These are phyloP conservation scores for Epinephelus malabaricus DNA, from an alignment of 2,797 vertebrate species.

Conservation along the genomic window DNA sequence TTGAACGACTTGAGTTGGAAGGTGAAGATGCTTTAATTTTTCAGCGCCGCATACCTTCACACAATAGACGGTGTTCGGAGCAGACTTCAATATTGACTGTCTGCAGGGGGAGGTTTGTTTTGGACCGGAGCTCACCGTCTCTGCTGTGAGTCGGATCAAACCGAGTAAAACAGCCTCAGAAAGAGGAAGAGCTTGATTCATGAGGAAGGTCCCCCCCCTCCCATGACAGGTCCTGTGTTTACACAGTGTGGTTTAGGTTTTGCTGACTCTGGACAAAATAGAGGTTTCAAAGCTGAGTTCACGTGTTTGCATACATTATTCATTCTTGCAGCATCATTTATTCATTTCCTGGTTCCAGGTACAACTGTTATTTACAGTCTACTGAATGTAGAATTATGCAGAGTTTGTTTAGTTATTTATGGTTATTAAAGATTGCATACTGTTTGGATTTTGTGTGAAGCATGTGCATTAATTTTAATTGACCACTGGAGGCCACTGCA, in stretches of 20 bases:
- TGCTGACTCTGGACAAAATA: conserved; percentile 16
- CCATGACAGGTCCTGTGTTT: conserved; percentile 14
- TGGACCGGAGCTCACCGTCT: conserved; percentile 45
- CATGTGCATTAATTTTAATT: conserved; percentile 22
- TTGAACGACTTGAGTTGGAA: conserved; percentile 5
- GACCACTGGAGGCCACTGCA: conserved; percentile 67
- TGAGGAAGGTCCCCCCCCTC: neutral
- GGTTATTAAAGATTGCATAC: neutral
- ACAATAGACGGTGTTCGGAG: conserved; percentile 23
- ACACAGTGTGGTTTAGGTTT: conserved; percentile 9
- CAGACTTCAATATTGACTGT: conserved; percentile 62
- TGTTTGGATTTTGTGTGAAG: neutral
- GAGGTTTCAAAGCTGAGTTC: conserved; percentile 16
- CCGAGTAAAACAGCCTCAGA: conserved; percentile 39
- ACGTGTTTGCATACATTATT: conserved; percentile 8
- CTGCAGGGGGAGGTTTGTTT: conserved; percentile 63
- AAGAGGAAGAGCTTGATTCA: conserved; percentile 26
- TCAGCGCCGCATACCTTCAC: conserved; percentile 26
- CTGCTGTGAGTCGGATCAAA: conserved; percentile 16
- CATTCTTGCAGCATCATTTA: neutral
- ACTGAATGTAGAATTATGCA: neutral
- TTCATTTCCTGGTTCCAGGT: neutral
- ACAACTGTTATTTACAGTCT: neutral
- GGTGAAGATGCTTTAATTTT: conserved; percentile 41
- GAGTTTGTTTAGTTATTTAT: neutral